Evolutionary conservation across 2,888 invertebrate species (phyloP).

Genomic region (Drosophila robusta): DNA sequence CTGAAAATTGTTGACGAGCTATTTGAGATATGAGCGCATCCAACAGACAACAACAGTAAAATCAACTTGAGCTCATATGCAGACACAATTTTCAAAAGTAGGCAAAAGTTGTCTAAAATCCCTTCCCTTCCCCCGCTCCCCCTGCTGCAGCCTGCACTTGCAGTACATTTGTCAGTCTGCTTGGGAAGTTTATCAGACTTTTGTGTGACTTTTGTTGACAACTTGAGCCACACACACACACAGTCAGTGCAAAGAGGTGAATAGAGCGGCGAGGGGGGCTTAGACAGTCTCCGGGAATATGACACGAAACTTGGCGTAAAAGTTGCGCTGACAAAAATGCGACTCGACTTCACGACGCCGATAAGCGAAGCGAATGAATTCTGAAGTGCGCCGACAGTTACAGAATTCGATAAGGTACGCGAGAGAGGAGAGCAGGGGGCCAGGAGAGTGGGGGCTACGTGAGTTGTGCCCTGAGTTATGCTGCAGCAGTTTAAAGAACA

Average conservation of each 20-base stretch:
- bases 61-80: constrained; percentile 36
- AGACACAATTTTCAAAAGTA: constrained; percentile 49
- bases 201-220: constrained; percentile 78
- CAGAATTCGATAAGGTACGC: constrained; percentile 43
- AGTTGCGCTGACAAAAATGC: constrained; percentile 61
- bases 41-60: constrained; percentile 26
- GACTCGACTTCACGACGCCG: constrained; percentile 54
- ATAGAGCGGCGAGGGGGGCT: neutral
- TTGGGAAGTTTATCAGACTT: constrained; percentile 78
- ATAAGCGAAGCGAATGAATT: constrained; percentile 70
- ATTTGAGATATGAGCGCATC: constrained; percentile 48
- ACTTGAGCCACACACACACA: constrained; percentile 57
- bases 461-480: constrained; percentile 17
- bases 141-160: neutral
- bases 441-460: neutral
- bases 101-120: constrained; percentile 41
- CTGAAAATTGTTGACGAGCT: constrained; percentile 61
- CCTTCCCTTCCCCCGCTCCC: neutral
- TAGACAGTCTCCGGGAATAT: constrained; percentile 39
- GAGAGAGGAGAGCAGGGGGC: neutral
- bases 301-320: constrained; percentile 56
- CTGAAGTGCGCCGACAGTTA: constrained; percentile 43
- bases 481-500: constrained; percentile 49
- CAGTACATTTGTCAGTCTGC: constrained; percentile 69
- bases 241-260: constrained; percentile 21